A percentile compares a stretch with the other conserved stretches of the same genome.
Conservation (phyloP, 2,113 vertebrate species). For the Aegypius monachus region DNA sequence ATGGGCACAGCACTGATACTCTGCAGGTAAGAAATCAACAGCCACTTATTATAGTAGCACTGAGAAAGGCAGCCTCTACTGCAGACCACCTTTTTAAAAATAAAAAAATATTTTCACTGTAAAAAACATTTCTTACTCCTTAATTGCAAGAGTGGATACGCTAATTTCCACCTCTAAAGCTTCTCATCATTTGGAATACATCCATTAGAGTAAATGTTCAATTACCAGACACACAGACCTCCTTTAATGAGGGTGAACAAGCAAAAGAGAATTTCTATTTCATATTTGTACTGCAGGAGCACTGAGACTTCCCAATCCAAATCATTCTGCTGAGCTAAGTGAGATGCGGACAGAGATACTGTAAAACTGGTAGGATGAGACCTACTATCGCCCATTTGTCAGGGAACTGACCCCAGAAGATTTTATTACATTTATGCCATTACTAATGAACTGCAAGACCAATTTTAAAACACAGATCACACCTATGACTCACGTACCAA, state of each 20-base stretch:
- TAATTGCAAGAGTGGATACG: not conserved
- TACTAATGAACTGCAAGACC: not conserved
- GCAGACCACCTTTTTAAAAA: not conserved
- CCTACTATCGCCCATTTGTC: not conserved
- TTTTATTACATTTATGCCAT: not conserved
- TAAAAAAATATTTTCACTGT: not conserved
- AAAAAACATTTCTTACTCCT: not conserved
- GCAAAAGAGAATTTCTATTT: not conserved
- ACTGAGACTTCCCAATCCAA: not conserved
- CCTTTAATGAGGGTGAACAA: not conserved
- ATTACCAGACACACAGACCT: not conserved
- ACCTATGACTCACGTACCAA: accelerated
- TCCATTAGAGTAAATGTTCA: not conserved
- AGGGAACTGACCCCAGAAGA: not conserved
- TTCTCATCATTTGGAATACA: not conserved
- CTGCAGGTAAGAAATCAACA: not conserved
- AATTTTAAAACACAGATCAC: not conserved
- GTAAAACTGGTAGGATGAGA: not conserved
- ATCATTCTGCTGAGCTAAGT: not conserved
- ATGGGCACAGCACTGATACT: not conserved
- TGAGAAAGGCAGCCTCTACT: not conserved
- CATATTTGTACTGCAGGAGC: not conserved
- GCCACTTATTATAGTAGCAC: not conserved
- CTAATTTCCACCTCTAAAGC: not conserved
- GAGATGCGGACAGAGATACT: accelerated